phyloP scores from a whole-genome alignment of 2,113 vertebrate genomes.

The Mus pahari region DNA sequence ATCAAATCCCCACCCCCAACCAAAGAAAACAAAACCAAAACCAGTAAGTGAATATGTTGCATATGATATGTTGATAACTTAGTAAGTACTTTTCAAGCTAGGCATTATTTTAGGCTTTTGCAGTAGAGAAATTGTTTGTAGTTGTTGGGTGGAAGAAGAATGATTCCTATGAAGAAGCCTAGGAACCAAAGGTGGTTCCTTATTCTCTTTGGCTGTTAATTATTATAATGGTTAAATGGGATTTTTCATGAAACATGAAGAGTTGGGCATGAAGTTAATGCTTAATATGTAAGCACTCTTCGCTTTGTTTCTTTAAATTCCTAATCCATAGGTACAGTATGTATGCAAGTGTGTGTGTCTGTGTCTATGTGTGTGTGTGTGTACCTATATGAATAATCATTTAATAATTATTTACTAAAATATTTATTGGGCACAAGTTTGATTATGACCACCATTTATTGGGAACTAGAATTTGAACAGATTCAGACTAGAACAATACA shows the following conservation, averaged over 20 bases:
- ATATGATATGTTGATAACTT: neutral
- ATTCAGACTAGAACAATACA: neutral
- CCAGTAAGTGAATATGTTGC: neutral
- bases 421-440: neutral
- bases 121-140: neutral
- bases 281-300: neutral
- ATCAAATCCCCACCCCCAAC: neutral
- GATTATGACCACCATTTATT: neutral
- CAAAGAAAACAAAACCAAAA: neutral
- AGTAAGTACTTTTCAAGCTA: neutral
- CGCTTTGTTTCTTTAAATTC: neutral
- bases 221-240: neutral
- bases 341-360: neutral
- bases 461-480: neutral
- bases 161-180: neutral
- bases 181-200: neutral
- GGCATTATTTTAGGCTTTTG: neutral
- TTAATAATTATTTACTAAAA: constrained; percentile 1
- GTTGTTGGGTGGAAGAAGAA: neutral
- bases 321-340: neutral
- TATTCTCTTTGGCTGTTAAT: constrained; percentile 12
- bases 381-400: neutral
- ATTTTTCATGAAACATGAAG: neutral
- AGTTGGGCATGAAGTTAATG: neutral
- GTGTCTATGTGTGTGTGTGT: neutral